Base-by-base conservation (phyloP, 2,797 vertebrate species). In the Lerista edwardsae region DNA sequence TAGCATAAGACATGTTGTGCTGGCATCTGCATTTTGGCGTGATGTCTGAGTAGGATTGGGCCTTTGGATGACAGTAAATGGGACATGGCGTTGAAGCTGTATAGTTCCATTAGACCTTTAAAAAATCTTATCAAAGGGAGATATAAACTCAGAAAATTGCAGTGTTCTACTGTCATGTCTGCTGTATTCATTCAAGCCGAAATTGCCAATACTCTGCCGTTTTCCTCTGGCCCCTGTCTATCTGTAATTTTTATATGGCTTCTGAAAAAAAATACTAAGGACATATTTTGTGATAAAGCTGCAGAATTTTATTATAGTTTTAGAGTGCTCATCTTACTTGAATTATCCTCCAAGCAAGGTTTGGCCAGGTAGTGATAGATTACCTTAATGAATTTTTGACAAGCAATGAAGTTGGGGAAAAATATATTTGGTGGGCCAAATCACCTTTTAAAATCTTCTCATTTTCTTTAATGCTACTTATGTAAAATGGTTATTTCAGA, bases 351-450 rank as follows among this genome's bases (percentile, higher is more conserved):
- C 15, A n/a, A 19, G 41, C 80, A 62, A 69, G 71, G 75, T 69
- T 14, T 83, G 68, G 82, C 14, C 23, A 67, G 41, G 17, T 75
- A 47, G 62, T 75, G 81, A 75, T 78, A 73, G 75, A 69, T 83
- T 69, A 74, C 59, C n/a, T 69, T 85, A 79, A 83, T 75, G 64
- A 68, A 87, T 79, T 69, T 67, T 62, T 79, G 76, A 87, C 86
- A 87, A 85, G 76, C 82, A 83, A 51, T 83, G 76, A 87, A 75
- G 79, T 23, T n/a, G 68, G 41, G 59, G 64, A 74, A 23, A 68
- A 79, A 83, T 80, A 79, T 75, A 87, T 69, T 80, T 83, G 64
- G 62, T 55, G 29, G 62, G 71, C 62, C 72, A 79, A 87, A 87
- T 80, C 71, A 61, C 55, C 62, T 79, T 87, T 82, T 82, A 44